These are phyloP conservation scores for Nettapus auritus DNA, from an alignment of 2,113 vertebrate genomes.

Conservation along the genomic window DNA sequence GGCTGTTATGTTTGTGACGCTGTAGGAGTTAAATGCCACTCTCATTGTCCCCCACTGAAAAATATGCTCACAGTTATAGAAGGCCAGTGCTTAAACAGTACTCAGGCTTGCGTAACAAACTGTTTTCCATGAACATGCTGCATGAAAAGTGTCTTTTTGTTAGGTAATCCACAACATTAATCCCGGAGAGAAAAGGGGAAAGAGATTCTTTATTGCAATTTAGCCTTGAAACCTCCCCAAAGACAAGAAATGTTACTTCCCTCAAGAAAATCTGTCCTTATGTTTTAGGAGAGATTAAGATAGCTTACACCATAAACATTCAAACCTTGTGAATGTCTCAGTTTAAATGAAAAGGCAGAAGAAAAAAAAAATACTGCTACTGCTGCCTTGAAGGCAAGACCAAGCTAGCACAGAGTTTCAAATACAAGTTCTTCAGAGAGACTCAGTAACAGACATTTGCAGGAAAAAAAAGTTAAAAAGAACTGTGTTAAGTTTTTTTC, in stretches of 20 bases:
- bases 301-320: neutral
- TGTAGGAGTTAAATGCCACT: slow-evolving; percentile 14
- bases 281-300: neutral
- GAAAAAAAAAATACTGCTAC: neutral
- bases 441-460: neutral
- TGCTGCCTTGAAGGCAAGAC: neutral
- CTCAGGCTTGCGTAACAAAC: slow-evolving; percentile 5
- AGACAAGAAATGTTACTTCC: slow-evolving; percentile 17
- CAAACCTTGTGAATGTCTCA: neutral
- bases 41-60: slow-evolving; percentile 7
- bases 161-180: slow-evolving; percentile 37
- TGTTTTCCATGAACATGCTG: neutral
- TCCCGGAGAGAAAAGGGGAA: neutral
- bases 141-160: slow-evolving; percentile 27
- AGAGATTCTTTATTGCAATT: neutral
- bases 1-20: neutral
- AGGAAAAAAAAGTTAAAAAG: neutral
- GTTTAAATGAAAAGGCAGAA: neutral
- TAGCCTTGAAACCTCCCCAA: neutral
- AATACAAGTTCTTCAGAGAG: neutral
- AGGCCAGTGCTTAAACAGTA: neutral
- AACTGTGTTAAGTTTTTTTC: neutral
- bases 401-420: neutral
- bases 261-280: neutral
- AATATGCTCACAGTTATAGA: neutral